Evolutionary conservation across 1,140 invertebrate species (phyloP).

Genomic region (Heliconius nattereri): DNA sequence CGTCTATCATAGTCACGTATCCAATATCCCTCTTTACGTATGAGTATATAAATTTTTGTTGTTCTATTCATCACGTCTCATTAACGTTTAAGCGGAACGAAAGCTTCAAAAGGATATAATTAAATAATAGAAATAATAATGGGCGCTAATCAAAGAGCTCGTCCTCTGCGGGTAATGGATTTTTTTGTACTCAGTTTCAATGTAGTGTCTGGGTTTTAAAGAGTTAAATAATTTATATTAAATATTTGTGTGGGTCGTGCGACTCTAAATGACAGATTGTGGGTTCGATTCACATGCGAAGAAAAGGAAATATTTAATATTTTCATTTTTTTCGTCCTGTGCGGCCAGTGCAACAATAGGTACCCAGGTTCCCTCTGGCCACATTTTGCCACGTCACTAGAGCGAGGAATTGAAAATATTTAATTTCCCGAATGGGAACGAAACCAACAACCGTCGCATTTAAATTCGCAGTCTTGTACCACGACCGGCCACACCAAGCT

Average conservation of each 20-base stretch:
- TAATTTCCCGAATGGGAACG: no score
- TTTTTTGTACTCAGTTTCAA: conserved; percentile 27
- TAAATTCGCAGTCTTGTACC: no score
- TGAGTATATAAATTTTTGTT: background rate
- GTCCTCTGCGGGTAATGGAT: conserved; percentile 38
- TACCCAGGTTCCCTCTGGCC: no score
- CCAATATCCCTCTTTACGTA: background rate
- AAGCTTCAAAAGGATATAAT: conserved; percentile 39
- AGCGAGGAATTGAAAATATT: no score
- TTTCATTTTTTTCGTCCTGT: no score
- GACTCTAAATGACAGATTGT: no score
- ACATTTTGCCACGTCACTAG: no score
- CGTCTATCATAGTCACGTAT: conserved; percentile 11
- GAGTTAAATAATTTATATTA: background rate
- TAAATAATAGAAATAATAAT: conserved; percentile 45
- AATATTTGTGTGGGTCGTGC: background rate
- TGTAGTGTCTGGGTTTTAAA: background rate
- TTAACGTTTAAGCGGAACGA: conserved; percentile 40
- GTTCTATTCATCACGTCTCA: conserved; percentile 27
- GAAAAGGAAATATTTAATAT: no score
- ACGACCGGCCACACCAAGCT: no score
- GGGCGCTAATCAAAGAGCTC: conserved; percentile 41
- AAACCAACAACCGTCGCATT: no score
- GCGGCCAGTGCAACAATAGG: no score
- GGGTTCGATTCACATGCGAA: no score